These are phyloP conservation scores for Dasyornis broadbenti DNA, from an alignment of 2,113 vertebrate genomes.

Conservation along the genomic window DNA sequence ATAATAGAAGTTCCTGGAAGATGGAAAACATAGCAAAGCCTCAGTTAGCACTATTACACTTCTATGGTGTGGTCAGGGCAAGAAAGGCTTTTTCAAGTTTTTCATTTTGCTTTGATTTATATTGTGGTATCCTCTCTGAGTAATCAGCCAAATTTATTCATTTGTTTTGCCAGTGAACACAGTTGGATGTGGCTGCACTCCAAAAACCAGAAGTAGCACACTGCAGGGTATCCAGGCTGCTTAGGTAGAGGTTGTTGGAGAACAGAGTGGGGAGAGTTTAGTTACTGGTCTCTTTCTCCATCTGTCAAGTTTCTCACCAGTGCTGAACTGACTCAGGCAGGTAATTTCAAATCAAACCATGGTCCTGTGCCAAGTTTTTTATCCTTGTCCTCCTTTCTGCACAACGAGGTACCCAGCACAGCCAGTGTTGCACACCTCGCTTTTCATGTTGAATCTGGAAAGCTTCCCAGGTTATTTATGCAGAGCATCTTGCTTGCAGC, in stretches of 20 bases:
- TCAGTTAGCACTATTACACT: not conserved
- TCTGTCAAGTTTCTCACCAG: conserved; percentile 32
- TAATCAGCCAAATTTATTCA: not conserved
- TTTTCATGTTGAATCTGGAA: not conserved
- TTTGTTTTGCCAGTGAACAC: conserved; percentile 46
- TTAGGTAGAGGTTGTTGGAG: not conserved
- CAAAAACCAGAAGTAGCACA: conserved; percentile 28
- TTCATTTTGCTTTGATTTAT: conserved; percentile 50
- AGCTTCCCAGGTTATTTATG: not conserved
- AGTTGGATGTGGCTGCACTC: conserved; percentile 31
- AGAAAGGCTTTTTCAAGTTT: not conserved
- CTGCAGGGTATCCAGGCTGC: not conserved
- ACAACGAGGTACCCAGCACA: not conserved
- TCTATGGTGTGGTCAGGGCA: not conserved
- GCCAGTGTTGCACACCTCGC: not conserved
- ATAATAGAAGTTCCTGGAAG: not conserved
- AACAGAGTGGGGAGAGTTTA: not conserved
- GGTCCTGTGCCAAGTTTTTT: not conserved
- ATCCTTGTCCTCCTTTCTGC: not conserved
- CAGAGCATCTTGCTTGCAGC: not conserved
- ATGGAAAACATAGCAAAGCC: not conserved
- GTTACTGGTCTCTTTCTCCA: not conserved
- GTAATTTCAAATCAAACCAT: conserved; percentile 1
- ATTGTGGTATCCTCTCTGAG: not conserved
- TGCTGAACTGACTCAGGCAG: not conserved